Evolutionary conservation across 2,113 vertebrate genomes (phyloP).

Genomic region (Oophaga pumilio): DNA sequence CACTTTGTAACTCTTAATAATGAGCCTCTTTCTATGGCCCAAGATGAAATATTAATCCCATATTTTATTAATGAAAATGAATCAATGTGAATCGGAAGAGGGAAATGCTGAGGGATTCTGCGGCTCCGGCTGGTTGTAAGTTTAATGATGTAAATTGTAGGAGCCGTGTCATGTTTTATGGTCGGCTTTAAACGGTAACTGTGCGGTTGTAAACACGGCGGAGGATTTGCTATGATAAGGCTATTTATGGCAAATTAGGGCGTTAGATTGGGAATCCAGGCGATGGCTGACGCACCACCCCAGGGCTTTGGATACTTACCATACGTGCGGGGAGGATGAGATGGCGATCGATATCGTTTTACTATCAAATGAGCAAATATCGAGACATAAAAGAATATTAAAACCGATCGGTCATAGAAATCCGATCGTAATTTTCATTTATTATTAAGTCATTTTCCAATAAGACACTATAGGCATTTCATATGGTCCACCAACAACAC

Average conservation of each 20-base stretch:
- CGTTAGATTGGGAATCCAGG: not conserved
- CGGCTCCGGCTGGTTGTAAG: slow-evolving; percentile 13
- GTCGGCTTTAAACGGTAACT: slow-evolving; percentile 17
- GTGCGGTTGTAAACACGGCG: slow-evolving; percentile 5
- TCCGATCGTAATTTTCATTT: not conserved
- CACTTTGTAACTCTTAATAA: slow-evolving; percentile 52
- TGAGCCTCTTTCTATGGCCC: slow-evolving; percentile 32
- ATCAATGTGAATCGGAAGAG: slow-evolving; percentile 44
- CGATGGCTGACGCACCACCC: not conserved
- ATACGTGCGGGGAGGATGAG: too few relatives aligned
- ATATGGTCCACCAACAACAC: too few relatives aligned
- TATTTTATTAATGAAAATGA: slow-evolving; percentile 53
- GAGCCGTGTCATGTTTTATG: slow-evolving; percentile 7
- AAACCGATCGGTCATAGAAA: not conserved
- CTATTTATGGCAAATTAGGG: slow-evolving; percentile 13
- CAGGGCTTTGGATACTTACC: not conserved
- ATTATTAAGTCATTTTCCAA: not conserved
- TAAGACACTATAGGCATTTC: too few relatives aligned
- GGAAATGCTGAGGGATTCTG: slow-evolving; percentile 15
- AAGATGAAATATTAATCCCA: slow-evolving; percentile 45
- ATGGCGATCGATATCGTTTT: not conserved
- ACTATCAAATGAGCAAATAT: not conserved
- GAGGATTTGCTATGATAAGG: not conserved
- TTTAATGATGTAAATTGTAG: slow-evolving; percentile 47
- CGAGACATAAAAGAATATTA: not conserved